Evolutionary conservation across 1,140 invertebrate genomes (phyloP).

Genomic region (Anthonomus grandis): DNA sequence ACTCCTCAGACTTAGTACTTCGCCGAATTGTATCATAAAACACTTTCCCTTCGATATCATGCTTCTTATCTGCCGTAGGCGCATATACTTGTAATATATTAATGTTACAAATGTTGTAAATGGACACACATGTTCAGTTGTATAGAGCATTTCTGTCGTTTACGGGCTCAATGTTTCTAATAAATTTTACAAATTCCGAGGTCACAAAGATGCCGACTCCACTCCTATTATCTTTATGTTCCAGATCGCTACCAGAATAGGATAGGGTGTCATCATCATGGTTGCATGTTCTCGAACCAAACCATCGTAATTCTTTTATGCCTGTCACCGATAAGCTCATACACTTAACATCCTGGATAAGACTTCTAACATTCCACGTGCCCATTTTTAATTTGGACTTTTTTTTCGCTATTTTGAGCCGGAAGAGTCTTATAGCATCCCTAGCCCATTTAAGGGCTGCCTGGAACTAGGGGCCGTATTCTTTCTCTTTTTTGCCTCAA

Average conservation of each 20-base stretch:
- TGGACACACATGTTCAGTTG: conserved; percentile 8
- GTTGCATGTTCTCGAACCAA: conserved; percentile 11
- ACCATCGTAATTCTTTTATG: conserved; percentile 18
- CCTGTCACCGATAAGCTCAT: conserved; percentile 9
- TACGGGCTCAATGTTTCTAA: conserved; percentile 15
- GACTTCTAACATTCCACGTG: conserved; percentile 11
- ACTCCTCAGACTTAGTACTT: background rate
- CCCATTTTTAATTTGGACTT: background rate
- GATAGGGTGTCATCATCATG: conserved; percentile 13
- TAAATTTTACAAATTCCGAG: conserved; percentile 13
- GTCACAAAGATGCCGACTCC: conserved; percentile 16
- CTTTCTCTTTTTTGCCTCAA: no score
- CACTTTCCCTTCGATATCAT: background rate
- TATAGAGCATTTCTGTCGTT: conserved; percentile 14
- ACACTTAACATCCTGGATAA: conserved; percentile 7
- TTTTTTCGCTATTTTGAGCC: background rate
- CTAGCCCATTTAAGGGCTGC: conserved; percentile 11
- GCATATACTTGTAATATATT: background rate
- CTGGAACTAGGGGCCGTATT: no score
- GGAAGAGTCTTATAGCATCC: conserved; percentile 5
- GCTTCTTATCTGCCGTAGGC: background rate
- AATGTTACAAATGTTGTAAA: background rate
- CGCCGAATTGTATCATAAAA: no score
- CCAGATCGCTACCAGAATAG: conserved; percentile 14
- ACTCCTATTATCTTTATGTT: conserved; percentile 13